Percentiles rank a stretch among this genome's conserved stretches.
Conservation (phyloP, 2,797 vertebrate species). For the Pogonophryne albipinna region DNA sequence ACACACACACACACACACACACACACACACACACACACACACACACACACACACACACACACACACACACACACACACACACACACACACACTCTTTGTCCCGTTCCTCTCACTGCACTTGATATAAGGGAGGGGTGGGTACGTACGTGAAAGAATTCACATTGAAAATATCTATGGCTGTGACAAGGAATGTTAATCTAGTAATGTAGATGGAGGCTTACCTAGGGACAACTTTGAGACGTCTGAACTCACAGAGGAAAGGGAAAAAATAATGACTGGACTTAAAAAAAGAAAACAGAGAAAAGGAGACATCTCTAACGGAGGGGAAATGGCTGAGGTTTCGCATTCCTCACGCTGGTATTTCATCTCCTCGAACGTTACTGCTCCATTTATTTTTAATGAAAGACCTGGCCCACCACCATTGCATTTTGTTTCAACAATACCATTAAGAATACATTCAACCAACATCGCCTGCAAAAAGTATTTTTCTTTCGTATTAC, state of each 20-base stretch:
- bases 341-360: constrained; percentile 69
- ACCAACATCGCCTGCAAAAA: constrained; percentile 35
- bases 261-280: constrained; percentile 64
- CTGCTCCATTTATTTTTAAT: constrained; percentile 71
- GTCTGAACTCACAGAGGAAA: constrained; percentile 48
- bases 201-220: constrained; percentile 69
- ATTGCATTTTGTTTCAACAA: constrained; percentile 63
- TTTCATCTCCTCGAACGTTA: constrained; percentile 63
- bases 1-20: constrained; percentile 43
- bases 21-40: constrained; percentile 43
- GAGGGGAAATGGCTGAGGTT: constrained; percentile 73
- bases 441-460: constrained; percentile 52
- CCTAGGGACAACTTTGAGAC: constrained; percentile 56
- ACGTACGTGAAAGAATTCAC: constrained; percentile 78
- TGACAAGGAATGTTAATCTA: constrained; percentile 85
- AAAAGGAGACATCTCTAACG: constrained; percentile 64
- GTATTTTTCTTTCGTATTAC: not conserved
- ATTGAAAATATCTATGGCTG: constrained; percentile 73
- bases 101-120: constrained; percentile 73
- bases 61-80: constrained; percentile 55
- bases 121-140: constrained; percentile 72
- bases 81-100: constrained; percentile 74
- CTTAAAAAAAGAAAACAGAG: constrained; percentile 56
- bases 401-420: constrained; percentile 60
- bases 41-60: constrained; percentile 57